Evolutionary conservation across 30 jellyfish, hydroid and myxozoan species (phyloP), one percentile per base, ranked within the genome.

Genomic region (Sanderia malayensis): DNA sequence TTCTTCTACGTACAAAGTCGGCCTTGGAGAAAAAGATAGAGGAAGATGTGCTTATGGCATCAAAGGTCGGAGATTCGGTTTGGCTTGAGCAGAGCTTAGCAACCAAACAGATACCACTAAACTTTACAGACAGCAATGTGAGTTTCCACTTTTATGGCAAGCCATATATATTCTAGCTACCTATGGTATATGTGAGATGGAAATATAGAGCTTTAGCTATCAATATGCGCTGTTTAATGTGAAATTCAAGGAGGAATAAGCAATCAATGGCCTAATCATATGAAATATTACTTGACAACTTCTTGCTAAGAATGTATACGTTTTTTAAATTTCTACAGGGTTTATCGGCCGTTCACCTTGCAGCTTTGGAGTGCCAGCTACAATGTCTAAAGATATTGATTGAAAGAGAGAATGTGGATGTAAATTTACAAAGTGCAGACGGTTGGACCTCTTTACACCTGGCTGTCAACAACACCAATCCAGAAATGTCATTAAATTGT

Each of bases 391-490:
- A 58, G 58, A 24, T 81, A 17, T 59, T 81, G 46, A 31, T 81
- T 0, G 76, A 61, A 55, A 70, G 44, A 67, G 72, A 34, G 67
- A 41, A 58, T 26, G 76, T 44, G 27, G 74, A 68, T 67, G 73
- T 60, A 1, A 81, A 81, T 71, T 34, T 32, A 15, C 59, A 37
- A 44, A 81, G 85, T 26, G 31, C 61, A 10, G 82, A 69, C 70
- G 93, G 93, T 6, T 81, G 93, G 93, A 68, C 93, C 23, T 26
- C 80, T 0, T 85, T 81, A 2, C 93, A 81, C 46, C 49, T 81
- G 57, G 76, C 80, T 2, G 70, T 81, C 47, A 81, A 81, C 59
- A 81, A 69, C 46, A 22, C 76, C 33, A 31, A 18, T 6, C 79
- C 82, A 61, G 59, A 69, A 63, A 47, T 46, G 57, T 81, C 93